phyloP scores from a whole-genome alignment of 2,797 vertebrate species.

The Coregonus suidteri region DNA sequence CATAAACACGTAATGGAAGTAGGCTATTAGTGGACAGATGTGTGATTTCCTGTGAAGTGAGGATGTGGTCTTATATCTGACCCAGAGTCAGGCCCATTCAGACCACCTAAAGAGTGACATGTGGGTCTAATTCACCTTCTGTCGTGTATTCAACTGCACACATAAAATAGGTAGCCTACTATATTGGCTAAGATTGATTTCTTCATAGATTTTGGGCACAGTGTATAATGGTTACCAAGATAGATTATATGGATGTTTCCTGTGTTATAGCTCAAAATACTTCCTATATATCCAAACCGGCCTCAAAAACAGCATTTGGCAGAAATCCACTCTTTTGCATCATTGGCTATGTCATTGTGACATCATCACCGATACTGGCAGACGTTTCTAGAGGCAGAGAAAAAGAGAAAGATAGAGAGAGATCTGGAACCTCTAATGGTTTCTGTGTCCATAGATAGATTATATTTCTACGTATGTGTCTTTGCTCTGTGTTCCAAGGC shows the following conservation, averaged over 20 bases:
- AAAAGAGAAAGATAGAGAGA: background rate
- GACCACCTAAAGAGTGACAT: too few species aligned
- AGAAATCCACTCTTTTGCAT: background rate
- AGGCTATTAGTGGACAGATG: too few species aligned
- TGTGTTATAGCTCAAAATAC: background rate
- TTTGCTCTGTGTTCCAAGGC: background rate
- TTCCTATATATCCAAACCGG: background rate
- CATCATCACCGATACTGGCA: slow-evolving; percentile 30
- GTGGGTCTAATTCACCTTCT: too few species aligned
- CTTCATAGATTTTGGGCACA: slow-evolving; percentile 26
- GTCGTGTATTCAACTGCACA: too few species aligned
- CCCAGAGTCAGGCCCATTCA: too few species aligned
- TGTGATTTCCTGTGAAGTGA: too few species aligned
- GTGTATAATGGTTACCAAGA: too few species aligned
- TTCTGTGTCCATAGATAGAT: too few species aligned
- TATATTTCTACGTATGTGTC: slow-evolving; percentile 28
- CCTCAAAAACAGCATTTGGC: background rate
- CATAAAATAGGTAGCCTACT: too few species aligned
- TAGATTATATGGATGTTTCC: background rate
- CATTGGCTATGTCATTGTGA: slow-evolving; percentile 8
- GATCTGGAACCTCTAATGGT: too few species aligned
- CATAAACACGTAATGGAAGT: too few species aligned
- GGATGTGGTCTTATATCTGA: too few species aligned
- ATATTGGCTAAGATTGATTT: slow-evolving; percentile 6
- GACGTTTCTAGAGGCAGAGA: slow-evolving; percentile 1